phyloP scores from a whole-genome alignment of 2,113 vertebrate genomes.

The Sitta europaea region DNA sequence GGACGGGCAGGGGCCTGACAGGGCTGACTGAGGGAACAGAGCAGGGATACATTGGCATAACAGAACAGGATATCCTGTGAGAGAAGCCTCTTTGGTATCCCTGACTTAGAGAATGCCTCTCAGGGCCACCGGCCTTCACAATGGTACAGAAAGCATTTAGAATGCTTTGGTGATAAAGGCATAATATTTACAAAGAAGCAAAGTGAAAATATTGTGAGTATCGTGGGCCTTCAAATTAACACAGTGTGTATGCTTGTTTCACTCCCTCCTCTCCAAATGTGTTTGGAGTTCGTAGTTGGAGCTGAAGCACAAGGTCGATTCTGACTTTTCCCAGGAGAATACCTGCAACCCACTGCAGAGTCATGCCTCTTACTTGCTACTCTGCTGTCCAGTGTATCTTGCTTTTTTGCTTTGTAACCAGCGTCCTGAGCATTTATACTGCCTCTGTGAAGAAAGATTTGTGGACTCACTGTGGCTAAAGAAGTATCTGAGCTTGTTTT shows the following conservation, averaged over 20 bases:
- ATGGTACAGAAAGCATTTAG: background rate
- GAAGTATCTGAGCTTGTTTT: background rate
- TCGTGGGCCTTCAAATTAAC: background rate
- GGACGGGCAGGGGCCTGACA: too few species aligned
- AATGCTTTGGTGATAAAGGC: background rate
- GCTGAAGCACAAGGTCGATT: rapidly evolving
- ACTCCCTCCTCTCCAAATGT: background rate
- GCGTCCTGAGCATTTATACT: background rate
- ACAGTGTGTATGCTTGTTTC: background rate
- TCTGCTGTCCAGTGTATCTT: background rate
- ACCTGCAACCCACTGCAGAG: background rate
- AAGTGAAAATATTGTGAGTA: background rate
- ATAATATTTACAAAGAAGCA: background rate
- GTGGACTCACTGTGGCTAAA: background rate
- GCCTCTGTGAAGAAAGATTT: background rate
- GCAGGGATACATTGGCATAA: too few species aligned
- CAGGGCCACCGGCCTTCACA: too few species aligned
- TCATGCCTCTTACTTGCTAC: background rate
- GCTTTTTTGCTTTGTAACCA: background rate
- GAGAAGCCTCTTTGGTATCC: too few species aligned
- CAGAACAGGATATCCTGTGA: too few species aligned
- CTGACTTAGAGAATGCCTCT: too few species aligned
- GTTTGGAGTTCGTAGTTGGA: background rate
- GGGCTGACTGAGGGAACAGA: too few species aligned
- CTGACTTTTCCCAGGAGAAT: background rate